A percentile compares a stretch with the other conserved stretches of the same genome.
phyloP scores from a whole-genome alignment of 2,888 invertebrate genomes.

The Drosophila helvetica region DNA sequence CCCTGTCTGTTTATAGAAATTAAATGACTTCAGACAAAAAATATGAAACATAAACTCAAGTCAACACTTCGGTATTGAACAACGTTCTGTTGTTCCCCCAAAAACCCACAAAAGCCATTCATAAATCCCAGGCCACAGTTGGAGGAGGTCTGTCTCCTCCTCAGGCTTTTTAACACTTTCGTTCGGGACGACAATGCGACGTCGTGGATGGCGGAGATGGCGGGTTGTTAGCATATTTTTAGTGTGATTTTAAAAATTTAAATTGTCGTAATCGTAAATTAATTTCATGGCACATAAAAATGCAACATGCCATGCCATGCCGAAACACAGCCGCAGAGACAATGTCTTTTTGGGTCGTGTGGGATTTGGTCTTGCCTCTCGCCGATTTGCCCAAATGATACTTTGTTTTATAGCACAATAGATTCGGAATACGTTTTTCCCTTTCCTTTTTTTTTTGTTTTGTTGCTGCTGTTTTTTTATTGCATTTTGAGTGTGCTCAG shows the following conservation, averaged over 20 bases:
- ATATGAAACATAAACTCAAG: conserved; percentile 44
- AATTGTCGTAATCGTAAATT: conserved; percentile 83
- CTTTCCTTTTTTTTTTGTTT: not conserved
- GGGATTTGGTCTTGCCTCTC: conserved; percentile 6
- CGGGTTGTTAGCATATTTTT: conserved; percentile 75
- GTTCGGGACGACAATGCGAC: conserved; percentile 50
- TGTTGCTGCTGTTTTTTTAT: conserved; percentile 26
- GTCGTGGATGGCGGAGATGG: conserved; percentile 54
- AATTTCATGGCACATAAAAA: conserved; percentile 83
- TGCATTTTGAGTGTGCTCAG: conserved; percentile 51
- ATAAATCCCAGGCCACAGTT: conserved; percentile 70
- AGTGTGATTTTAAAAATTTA: conserved; percentile 80
- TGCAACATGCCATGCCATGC: conserved; percentile 27
- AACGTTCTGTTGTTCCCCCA: conserved; percentile 49
- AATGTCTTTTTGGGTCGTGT: conserved; percentile 23
- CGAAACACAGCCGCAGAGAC: conserved; percentile 22
- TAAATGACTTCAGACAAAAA: conserved; percentile 49
- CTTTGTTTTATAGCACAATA: conserved; percentile 52
- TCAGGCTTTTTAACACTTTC: conserved; percentile 72
- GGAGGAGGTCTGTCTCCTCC: conserved; percentile 25
- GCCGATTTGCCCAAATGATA: conserved; percentile 15
- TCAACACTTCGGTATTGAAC: conserved; percentile 44
- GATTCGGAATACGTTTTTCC: conserved; percentile 34
- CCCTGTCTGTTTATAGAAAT: conserved; percentile 51
- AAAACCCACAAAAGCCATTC: conserved; percentile 28